Evolutionary conservation across 2,888 invertebrate species (phyloP), one percentile per base, ranked within the genome.

Genomic region (Gasteruption jaculator): DNA sequence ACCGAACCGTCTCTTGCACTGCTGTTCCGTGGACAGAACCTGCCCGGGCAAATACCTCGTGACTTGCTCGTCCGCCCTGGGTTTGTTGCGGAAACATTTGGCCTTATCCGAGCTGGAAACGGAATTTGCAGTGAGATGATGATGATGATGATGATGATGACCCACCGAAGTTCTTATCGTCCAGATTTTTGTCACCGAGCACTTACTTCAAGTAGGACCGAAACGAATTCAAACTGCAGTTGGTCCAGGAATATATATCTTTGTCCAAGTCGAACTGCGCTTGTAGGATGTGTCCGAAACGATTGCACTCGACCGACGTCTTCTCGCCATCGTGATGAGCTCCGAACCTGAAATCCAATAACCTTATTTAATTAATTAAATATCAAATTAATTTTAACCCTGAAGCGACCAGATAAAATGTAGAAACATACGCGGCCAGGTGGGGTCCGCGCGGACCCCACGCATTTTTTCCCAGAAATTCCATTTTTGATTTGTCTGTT

Each of bases 1-100:
- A 58, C 92, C 91, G 5, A 90, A 76, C 68, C 91, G 90, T 63
- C 87, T 81, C 52, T 88, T 77, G 68, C 93, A 93, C 67, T 93
- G 93, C 27, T 90, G 88, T 68, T 93, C 91, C 52, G 92, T 73
- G 4, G 88, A 84, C 46, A 91, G 74, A 45, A 92, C 70, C 53
- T 89, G 84, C 29, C 93, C 92, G 0, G 92, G 92, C 53, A 93
- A 70, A 36, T 89, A 83, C 46, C 89, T 76, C n/a, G 87, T 87
- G 52, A 91, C 66, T 15, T 85, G 83, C 60, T 85, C 84, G 61
- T 86, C 88, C 68, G n/a, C 87, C 86, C 64, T 88, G 0, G 91
- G 91, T 0, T 91, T 91, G 73, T 92, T 91, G 72, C 85, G 90
- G 41, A 93, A 73, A 62, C 93, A 93, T 10, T 86, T 86, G 26